phyloP scores from a whole-genome alignment of 2,888 invertebrate species.

The Chamaedrilus cognettii region DNA sequence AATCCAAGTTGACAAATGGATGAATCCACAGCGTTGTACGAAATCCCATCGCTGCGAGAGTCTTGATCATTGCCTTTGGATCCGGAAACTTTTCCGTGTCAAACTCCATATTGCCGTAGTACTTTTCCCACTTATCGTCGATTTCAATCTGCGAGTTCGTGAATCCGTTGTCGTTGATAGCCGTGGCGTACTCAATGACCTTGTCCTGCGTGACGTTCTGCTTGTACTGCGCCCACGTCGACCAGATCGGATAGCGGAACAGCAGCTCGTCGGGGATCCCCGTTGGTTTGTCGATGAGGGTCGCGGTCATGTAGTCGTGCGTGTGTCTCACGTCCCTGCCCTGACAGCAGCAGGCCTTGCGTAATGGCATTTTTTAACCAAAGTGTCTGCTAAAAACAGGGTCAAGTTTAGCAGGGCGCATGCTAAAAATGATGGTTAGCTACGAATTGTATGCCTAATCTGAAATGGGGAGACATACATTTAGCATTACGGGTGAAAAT shows the following conservation, averaged over 20 bases:
- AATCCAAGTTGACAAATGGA: slow-evolving; percentile 78
- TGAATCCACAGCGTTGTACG: slow-evolving; percentile 74
- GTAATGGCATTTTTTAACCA: too few relatives aligned
- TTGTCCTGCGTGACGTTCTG: slow-evolving; percentile 67
- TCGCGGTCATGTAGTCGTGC: slow-evolving; percentile 65
- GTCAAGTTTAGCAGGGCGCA: too few relatives aligned
- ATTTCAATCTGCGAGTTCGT: slow-evolving; percentile 67
- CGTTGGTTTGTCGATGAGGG: slow-evolving; percentile 68
- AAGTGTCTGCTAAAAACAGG: too few relatives aligned
- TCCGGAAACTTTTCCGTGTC: slow-evolving; percentile 72
- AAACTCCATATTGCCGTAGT: slow-evolving; percentile 82
- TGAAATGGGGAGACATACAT: too few relatives aligned
- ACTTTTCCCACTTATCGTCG: slow-evolving; percentile 79
- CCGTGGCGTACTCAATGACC: slow-evolving; percentile 27
- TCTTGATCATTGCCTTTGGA: slow-evolving; percentile 66
- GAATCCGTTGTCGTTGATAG: slow-evolving; percentile 43
- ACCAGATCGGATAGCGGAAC: slow-evolving; percentile 82
- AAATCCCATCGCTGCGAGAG: slow-evolving; percentile 67
- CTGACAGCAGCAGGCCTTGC: too few relatives aligned
- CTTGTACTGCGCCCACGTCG: slow-evolving; percentile 80
- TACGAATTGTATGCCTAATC: too few relatives aligned
- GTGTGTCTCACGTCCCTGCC: slow-evolving; percentile 54
- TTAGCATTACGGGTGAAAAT: too few relatives aligned
- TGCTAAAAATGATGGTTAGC: too few relatives aligned
- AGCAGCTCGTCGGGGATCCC: slow-evolving; percentile 69